Evolutionary conservation across 2,888 invertebrate species (phyloP).

Genomic region (Crocallis elinguaria): DNA sequence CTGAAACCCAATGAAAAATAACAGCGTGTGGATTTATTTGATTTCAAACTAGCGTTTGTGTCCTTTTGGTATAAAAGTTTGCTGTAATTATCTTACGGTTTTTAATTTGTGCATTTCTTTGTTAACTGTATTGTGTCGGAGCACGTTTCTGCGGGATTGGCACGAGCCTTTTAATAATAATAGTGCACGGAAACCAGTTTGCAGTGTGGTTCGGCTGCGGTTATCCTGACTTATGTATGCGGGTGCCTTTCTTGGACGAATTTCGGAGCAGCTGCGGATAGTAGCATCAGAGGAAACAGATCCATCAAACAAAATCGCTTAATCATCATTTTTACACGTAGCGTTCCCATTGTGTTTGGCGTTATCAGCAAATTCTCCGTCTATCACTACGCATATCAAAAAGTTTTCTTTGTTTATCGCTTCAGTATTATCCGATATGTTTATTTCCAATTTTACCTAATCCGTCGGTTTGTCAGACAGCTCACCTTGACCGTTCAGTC

Average conservation of each 20-base stretch:
- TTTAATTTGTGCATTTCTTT: constrained; percentile 62
- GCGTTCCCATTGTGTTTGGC: constrained; percentile 29
- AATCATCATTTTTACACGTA: constrained; percentile 35
- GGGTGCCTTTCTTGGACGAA: constrained; percentile 73
- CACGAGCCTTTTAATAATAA: constrained; percentile 83
- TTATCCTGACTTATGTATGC: constrained; percentile 77
- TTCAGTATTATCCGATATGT: constrained; percentile 19
- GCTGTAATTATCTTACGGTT: constrained; percentile 59
- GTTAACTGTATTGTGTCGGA: constrained; percentile 61
- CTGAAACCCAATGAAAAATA: constrained; percentile 60
- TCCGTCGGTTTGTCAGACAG: constrained; percentile 46
- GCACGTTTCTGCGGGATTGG: constrained; percentile 77
- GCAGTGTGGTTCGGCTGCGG: constrained; percentile 77
- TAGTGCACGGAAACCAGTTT: constrained; percentile 83
- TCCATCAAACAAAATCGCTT: constrained; percentile 9
- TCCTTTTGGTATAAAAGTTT: constrained; percentile 80
- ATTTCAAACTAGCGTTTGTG: constrained; percentile 66
- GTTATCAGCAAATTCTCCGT: constrained; percentile 33
- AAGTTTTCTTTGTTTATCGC: constrained; percentile 33
- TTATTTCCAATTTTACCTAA: constrained; percentile 35
- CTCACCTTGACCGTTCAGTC: constrained; percentile 75
- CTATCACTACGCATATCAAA: constrained; percentile 23
- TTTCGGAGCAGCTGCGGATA: constrained; percentile 55
- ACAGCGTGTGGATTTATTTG: constrained; percentile 64
- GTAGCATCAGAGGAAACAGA: constrained; percentile 17